A percentile compares a stretch with the other conserved stretches of the same genome.
Conservation (phyloP, 2,797 vertebrate genomes). For the Intellagama lesueurii region DNA sequence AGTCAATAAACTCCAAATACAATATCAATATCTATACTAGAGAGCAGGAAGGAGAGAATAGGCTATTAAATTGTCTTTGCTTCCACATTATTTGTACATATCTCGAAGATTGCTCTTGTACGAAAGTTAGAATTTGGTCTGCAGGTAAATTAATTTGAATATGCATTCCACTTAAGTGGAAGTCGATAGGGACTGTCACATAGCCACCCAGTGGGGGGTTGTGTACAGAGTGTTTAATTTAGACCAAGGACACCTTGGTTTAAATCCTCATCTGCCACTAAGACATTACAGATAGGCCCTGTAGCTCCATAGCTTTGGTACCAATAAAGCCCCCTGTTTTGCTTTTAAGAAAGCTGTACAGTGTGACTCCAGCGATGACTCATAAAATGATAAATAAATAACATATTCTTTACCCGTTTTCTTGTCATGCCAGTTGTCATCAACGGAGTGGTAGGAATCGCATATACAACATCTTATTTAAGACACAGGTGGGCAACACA, state of each 20-base stretch:
- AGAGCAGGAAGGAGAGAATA: slow-evolving; percentile 63
- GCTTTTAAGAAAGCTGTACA: background rate
- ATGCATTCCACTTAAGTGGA: background rate
- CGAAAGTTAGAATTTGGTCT: background rate
- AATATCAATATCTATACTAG: slow-evolving; percentile 72
- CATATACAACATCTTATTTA: background rate
- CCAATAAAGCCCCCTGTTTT: background rate
- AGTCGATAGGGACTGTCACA: background rate
- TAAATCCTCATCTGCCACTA: background rate
- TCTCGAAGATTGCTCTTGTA: slow-evolving; percentile 1
- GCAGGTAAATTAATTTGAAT: slow-evolving; percentile 20
- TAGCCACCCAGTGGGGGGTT: background rate
- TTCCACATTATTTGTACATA: background rate
- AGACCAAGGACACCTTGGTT: background rate
- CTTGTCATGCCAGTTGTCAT: background rate
- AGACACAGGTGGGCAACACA: background rate
- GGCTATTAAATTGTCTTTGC: slow-evolving; percentile 45
- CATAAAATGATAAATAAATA: too few species aligned
- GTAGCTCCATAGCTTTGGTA: background rate
- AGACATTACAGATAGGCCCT: background rate
- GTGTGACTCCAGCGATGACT: too few species aligned
- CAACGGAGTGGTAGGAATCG: background rate
- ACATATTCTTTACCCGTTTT: too few species aligned
- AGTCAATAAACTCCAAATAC: slow-evolving; percentile 71
- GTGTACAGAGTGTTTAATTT: background rate